phyloP scores from a whole-genome alignment of 2,113 vertebrate genomes.

The Rhizomys pruinosus region DNA sequence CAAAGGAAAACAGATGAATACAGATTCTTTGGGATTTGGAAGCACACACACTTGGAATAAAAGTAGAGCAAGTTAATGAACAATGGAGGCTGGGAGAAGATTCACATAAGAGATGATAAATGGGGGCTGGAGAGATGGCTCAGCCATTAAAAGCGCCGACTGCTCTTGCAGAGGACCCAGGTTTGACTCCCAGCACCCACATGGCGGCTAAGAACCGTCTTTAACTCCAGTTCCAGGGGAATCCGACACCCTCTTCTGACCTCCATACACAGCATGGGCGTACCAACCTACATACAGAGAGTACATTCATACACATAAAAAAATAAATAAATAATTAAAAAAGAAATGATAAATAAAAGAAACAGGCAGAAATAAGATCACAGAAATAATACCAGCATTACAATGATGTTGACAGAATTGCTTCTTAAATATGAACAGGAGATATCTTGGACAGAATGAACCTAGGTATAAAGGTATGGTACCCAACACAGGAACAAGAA shows the following conservation, averaged over 20 bases:
- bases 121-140: too few relatives aligned
- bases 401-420: not conserved
- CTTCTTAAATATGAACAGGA: not conserved
- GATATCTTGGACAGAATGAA: not conserved
- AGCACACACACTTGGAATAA: not conserved
- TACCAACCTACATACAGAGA: too few relatives aligned
- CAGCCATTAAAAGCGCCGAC: too few relatives aligned
- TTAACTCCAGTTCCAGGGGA: too few relatives aligned
- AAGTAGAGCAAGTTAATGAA: not conserved
- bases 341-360: not conserved
- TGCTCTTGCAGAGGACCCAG: too few relatives aligned
- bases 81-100: not conserved
- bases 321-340: too few relatives aligned
- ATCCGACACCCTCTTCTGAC: too few relatives aligned
- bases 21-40: not conserved
- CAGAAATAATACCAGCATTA: not conserved
- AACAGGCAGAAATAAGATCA: not conserved
- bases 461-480: not conserved
- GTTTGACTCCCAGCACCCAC: too few relatives aligned
- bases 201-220: too few relatives aligned
- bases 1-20: not conserved
- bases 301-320: too few relatives aligned
- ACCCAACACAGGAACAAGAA: not conserved
- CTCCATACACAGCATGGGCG: too few relatives aligned
- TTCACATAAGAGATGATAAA: not conserved